Conservation (phyloP, 2,888 invertebrate genomes). For the Autographa gamma region DNA sequence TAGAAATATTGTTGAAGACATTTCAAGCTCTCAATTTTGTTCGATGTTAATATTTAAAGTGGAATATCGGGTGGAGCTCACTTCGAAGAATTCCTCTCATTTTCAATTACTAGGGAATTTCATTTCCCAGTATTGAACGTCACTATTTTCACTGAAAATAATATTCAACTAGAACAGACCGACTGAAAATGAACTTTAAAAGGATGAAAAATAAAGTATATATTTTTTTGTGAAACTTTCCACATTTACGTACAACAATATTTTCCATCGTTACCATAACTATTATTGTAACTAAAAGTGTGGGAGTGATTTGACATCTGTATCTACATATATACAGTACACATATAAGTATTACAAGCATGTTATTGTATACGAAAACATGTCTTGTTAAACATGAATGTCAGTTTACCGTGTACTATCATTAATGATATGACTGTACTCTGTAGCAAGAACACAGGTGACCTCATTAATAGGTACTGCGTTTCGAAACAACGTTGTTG, state of each 20-base stretch:
- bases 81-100: conserved; percentile 2
- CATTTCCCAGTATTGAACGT: conserved; percentile 4
- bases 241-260: neutral
- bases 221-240: too few species aligned
- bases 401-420: neutral
- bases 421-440: neutral
- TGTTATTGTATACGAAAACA: neutral
- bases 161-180: neutral
- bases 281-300: neutral
- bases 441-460: neutral
- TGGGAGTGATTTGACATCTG: neutral
- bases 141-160: neutral
- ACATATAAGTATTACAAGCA: too few species aligned
- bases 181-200: neutral
- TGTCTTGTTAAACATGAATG: neutral
- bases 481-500: too few species aligned
- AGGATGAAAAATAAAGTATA: too few species aligned
- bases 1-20: neutral
- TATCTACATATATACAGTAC: too few species aligned
- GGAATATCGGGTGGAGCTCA: neutral
- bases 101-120: conserved; percentile 1
- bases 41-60: conserved; percentile 1
- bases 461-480: too few species aligned
- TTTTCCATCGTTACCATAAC: neutral
- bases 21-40: neutral